Base-by-base conservation (phyloP, 2,113 vertebrate species). In the Onychorhynchus coronatus region DNA sequence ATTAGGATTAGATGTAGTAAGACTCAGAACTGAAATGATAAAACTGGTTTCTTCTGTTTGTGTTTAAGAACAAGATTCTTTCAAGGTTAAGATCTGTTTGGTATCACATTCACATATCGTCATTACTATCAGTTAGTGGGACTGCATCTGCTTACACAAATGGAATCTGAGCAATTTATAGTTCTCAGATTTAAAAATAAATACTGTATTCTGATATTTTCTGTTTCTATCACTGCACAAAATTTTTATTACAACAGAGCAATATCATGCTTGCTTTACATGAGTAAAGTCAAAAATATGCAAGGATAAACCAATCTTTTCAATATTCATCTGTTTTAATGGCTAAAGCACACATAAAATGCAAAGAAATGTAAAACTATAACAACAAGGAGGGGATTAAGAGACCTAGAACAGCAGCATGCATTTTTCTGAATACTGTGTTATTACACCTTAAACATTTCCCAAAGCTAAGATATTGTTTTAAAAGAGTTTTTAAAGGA, bases 291-390 rank as follows among this genome's bases (percentile, higher is more conserved):
- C 68, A 97, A 65, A 77, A 95, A 50, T 82, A 81, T 33, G 52
- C 55, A 84, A 91, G 61, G 28, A 37, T 91, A 95, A 91, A 62
- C 41, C 35, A 44, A 65, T 93, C 16, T 95, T 96, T 96, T 79
- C 62, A 65, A 63, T 90, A 96, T 82, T 82, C 7, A 4, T 88
- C 66, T 79, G 6, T 79, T 96, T 95, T 89, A 96, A 88, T 86
- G 77, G 44, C 30, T 86, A 73, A 71, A 88, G 12, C 16, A 88
- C 16, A 72, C 30, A 81, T 31, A 21, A 35, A 79, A 86, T 82
- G 42, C 41, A 85, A 91, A 76, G 41, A 88, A 76, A 93, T 71
- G 33, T 42, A 50, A 81, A 50, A 79, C 25, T 87, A 13, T 76
- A 85, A 88, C 47, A 82, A 75, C 44, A 84, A 83, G 9, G 6